Evolutionary conservation across 2,888 invertebrate species (phyloP).

Genomic region (Brachypalpus laphriformis): DNA sequence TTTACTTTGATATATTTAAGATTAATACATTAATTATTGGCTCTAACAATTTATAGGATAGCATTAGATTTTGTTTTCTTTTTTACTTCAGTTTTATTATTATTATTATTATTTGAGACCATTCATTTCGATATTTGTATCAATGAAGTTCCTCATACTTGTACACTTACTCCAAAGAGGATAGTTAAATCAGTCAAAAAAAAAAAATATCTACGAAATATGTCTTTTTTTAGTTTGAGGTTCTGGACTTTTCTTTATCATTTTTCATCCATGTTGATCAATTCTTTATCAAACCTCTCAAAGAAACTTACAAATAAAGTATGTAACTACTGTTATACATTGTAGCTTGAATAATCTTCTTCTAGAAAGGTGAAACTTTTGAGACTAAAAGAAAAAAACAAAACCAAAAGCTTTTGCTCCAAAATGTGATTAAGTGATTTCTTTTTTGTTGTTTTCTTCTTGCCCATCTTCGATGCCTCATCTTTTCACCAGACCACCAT

Average conservation of each 20-base stretch:
- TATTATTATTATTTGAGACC: conserved; percentile 55
- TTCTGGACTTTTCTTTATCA: background rate
- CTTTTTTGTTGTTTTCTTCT: conserved; percentile 36
- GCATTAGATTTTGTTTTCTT: conserved; percentile 46
- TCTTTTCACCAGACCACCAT: conserved; percentile 42
- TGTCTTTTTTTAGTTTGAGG: conserved; percentile 7
- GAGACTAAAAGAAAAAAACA: conserved; percentile 30
- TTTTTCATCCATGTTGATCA: background rate
- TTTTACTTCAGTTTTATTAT: background rate
- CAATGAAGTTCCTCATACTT: conserved; percentile 19
- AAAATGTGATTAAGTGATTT: conserved; percentile 40
- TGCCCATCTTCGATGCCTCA: conserved; percentile 32
- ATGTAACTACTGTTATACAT: background rate
- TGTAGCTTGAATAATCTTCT: conserved; percentile 19
- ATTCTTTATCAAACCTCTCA: conserved; percentile 31
- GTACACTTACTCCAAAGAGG: conserved; percentile 28
- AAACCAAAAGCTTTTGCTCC: conserved; percentile 26
- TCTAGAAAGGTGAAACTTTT: conserved; percentile 31
- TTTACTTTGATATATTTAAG: conserved; percentile 47
- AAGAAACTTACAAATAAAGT: conserved; percentile 49
- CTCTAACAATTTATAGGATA: conserved; percentile 31
- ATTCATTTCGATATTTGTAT: conserved; percentile 43
- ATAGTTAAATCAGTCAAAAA: conserved; percentile 34
- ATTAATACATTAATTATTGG: conserved; percentile 51
- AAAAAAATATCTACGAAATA: conserved; percentile 23